phyloP scores from a whole-genome alignment of 2,888 invertebrate species.

The Rhyacophila evoluta region DNA sequence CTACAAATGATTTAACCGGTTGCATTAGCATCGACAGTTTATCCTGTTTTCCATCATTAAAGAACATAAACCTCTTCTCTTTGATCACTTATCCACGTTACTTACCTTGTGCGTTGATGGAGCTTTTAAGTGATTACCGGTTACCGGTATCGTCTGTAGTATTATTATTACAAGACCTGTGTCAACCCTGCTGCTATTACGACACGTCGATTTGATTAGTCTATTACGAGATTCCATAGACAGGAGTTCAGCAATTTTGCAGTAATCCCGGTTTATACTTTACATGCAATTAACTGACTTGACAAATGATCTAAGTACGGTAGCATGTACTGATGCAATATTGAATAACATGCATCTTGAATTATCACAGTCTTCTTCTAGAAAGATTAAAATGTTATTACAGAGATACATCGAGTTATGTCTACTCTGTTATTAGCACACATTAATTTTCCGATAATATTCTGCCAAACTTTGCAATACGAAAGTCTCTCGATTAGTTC shows the following conservation, averaged over 20 bases:
- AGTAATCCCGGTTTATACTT: background rate
- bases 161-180: conserved; percentile 7
- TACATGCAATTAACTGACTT: too few species aligned
- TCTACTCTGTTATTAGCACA: too few species aligned
- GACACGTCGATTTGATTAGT: background rate
- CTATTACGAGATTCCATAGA: background rate
- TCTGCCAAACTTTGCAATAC: too few species aligned
- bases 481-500: too few species aligned
- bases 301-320: too few species aligned
- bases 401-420: too few species aligned
- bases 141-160: background rate
- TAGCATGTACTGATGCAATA: too few species aligned
- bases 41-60: conserved; percentile 22
- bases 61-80: background rate
- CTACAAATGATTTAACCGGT: conserved; percentile 5
- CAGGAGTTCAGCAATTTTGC: background rate
- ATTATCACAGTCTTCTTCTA: too few species aligned
- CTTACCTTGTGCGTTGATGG: conserved; percentile 6
- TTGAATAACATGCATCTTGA: too few species aligned
- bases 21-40: conserved; percentile 6
- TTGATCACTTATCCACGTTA: background rate
- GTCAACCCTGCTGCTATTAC: background rate
- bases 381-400: too few species aligned
- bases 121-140: conserved; percentile 8
- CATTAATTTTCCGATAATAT: too few species aligned